Evolutionary conservation across 1,140 invertebrate species (phyloP).

Genomic region (Philotrypesis tridentata): DNA sequence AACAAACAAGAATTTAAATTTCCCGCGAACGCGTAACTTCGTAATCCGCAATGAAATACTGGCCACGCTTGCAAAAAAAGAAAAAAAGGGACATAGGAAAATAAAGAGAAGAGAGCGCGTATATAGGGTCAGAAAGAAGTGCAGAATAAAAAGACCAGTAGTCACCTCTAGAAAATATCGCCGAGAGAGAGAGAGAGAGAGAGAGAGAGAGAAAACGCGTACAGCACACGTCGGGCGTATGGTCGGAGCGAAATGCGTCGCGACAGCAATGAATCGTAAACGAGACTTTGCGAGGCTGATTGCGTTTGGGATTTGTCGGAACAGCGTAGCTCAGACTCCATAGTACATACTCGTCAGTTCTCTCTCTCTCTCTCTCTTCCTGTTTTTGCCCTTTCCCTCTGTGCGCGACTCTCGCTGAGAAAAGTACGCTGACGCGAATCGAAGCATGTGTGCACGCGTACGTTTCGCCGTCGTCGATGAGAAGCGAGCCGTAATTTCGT

Average conservation of each 20-base stretch:
- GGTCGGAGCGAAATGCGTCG: neutral
- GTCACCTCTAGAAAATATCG: neutral
- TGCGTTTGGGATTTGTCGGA: constrained; percentile 35
- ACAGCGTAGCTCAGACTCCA: neutral
- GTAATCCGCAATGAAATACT: neutral
- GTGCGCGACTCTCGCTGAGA: neutral
- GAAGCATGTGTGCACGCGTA: neutral
- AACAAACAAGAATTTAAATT: neutral
- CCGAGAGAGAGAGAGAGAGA: constrained; percentile 21
- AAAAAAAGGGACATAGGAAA: neutral
- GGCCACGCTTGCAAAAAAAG: neutral
- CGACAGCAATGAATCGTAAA: constrained; percentile 42
- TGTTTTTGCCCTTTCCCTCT: neutral
- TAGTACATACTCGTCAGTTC: neutral
- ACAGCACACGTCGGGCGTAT: neutral
- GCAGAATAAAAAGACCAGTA: neutral
- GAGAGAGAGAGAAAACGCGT: neutral
- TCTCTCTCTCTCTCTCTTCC: neutral
- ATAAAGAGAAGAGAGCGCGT: neutral
- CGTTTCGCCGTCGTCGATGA: neutral
- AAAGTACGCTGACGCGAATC: neutral
- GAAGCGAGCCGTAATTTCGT: neutral
- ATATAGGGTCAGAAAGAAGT: neutral
- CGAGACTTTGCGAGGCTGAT: constrained; percentile 27
- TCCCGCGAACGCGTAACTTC: neutral